Percentiles rank a stretch among this genome's conserved stretches.
phyloP scores from a whole-genome alignment of 2,888 invertebrate genomes.

The Diaperis boleti region DNA sequence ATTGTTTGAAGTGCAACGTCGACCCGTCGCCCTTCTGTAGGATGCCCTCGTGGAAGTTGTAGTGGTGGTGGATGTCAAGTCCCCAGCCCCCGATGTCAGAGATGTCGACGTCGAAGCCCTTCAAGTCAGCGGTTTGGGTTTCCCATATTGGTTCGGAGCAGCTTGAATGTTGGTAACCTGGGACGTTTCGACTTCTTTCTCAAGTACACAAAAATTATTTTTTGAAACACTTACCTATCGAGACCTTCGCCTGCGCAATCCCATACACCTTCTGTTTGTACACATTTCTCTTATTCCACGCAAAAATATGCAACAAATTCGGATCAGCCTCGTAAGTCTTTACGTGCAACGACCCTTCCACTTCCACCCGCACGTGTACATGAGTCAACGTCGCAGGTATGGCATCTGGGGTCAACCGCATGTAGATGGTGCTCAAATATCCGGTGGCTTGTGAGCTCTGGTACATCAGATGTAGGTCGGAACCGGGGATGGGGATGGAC shows the following conservation, averaged over 20 bases:
- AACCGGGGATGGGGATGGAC: conserved; percentile 93
- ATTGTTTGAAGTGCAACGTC: conserved; percentile 92
- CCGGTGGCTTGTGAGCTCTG: conserved; percentile 95
- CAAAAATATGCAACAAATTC: conserved; percentile 93
- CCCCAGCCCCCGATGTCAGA: conserved; percentile 99
- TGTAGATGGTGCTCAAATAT: conserved; percentile 92
- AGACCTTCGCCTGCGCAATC: conserved; percentile 87
- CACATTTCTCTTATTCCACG: conserved; percentile 98
- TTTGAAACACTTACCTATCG: too few species aligned
- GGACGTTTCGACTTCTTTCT: too few species aligned
- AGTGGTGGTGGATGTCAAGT: conserved; percentile 97
- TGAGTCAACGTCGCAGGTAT: conserved; percentile 86
- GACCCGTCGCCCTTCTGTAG: conserved; percentile 95
- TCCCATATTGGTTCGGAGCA: conserved; percentile 94
- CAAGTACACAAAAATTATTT: too few species aligned
- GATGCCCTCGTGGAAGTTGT: conserved; percentile 98
- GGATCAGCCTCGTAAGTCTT: conserved; percentile 97
- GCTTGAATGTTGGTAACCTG: conserved; percentile 93
- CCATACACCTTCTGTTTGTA: conserved; percentile 97
- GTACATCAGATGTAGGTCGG: conserved; percentile 93
- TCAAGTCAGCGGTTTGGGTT: conserved; percentile 91
- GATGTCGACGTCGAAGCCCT: conserved; percentile 94
- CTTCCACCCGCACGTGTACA: conserved; percentile 92
- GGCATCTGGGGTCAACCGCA: conserved; percentile 84
- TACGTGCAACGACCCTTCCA: conserved; percentile 90